phyloP scores from a whole-genome alignment of 2,113 vertebrate genomes.

The Willisornis vidua region DNA sequence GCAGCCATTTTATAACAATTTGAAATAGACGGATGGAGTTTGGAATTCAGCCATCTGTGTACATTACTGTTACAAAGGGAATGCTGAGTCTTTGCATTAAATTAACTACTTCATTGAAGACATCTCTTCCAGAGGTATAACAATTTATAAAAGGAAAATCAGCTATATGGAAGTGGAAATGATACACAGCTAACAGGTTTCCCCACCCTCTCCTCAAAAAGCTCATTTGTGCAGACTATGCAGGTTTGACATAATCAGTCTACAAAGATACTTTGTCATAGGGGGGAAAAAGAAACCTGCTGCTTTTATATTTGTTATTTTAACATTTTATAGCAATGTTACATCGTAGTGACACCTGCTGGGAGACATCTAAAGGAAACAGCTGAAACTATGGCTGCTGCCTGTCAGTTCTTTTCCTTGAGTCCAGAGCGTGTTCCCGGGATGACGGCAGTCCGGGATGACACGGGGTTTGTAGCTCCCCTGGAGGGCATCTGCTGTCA shows the following conservation, averaged over 20 bases:
- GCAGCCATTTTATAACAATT: neutral
- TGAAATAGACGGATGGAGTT: slow-evolving; percentile 11
- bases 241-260: neutral
- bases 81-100: neutral
- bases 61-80: neutral
- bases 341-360: slow-evolving; percentile 6
- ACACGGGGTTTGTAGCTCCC: neutral
- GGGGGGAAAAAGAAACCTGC: neutral
- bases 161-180: neutral
- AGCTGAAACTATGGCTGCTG: neutral
- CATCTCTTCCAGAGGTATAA: neutral
- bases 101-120: slow-evolving; percentile 7
- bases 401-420: neutral
- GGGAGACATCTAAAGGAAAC: neutral
- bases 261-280: neutral
- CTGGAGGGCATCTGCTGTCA: slow-evolving; percentile 21
- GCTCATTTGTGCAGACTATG: neutral
- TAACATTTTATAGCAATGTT: neutral
- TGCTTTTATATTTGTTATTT: neutral
- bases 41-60: neutral
- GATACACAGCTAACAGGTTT: neutral
- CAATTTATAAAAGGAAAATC: neutral
- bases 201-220: neutral
- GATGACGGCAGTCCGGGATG: neutral
- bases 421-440: neutral